Conservation (phyloP, 2,888 invertebrate genomes). For the Drosophila buzzatii region DNA sequence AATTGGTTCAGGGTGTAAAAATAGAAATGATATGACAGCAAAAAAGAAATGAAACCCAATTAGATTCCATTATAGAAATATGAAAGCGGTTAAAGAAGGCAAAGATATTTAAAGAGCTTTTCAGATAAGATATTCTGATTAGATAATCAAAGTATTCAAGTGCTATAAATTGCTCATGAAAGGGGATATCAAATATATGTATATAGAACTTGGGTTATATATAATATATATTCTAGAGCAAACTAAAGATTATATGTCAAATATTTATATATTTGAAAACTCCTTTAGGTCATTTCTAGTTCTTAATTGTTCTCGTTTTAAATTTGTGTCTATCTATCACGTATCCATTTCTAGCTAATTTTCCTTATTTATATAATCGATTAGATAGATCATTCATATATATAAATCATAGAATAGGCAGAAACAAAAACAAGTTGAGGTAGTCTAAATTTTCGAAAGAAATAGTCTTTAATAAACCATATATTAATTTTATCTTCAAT, state of each 20-base stretch:
- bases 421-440: neutral
- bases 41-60: neutral
- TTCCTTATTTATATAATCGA: neutral
- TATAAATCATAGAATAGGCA: neutral
- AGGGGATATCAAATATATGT: neutral
- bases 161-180: neutral
- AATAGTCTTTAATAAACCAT: neutral
- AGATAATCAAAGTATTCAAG: slow-evolving; percentile 2
- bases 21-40: slow-evolving; percentile 32
- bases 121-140: slow-evolving; percentile 2
- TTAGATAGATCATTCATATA: neutral
- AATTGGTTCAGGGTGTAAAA: slow-evolving; percentile 3
- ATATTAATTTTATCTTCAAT: neutral
- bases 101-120: neutral
- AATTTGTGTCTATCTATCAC: neutral
- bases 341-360: neutral
- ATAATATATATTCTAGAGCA: neutral
- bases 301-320: too few species aligned
- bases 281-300: too few species aligned
- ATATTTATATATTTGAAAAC: too few species aligned
- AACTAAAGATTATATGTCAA: neutral
- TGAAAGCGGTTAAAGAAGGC: neutral
- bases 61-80: neutral
- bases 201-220: neutral
- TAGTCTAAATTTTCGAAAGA: neutral